A percentile compares a stretch with the other conserved stretches of the same genome.
phyloP scores from a whole-genome alignment of 1,140 invertebrate genomes.

The Caenorhabditis brenneri region DNA sequence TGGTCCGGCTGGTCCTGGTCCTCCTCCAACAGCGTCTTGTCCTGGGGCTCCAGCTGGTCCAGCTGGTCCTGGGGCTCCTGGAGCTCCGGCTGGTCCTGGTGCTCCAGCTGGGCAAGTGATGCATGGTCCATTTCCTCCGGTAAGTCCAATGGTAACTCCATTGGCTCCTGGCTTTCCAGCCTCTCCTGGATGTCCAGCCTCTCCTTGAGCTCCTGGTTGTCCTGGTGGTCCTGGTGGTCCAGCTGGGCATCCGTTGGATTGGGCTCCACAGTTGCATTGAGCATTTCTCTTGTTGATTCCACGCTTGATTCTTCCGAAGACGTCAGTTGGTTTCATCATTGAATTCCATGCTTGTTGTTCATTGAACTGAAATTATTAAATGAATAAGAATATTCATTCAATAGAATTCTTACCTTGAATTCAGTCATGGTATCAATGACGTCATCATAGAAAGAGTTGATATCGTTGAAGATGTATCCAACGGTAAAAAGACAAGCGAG shows the following conservation, averaged over 20 bases:
- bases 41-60: conserved; percentile 51
- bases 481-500: conserved; percentile 54
- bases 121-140: conserved; percentile 40
- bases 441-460: conserved; percentile 60
- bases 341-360: conserved; percentile 40
- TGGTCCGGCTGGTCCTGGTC: conserved; percentile 32
- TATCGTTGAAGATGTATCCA: conserved; percentile 59
- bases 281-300: conserved; percentile 41
- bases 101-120: conserved; percentile 54
- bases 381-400: neutral
- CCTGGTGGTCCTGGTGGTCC: conserved; percentile 51
- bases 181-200: conserved; percentile 48
- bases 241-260: conserved; percentile 48
- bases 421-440: conserved; percentile 58
- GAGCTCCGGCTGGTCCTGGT: conserved; percentile 52
- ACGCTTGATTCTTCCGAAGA: conserved; percentile 35
- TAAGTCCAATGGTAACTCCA: conserved; percentile 38
- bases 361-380: neutral
- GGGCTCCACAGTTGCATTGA: conserved; percentile 55
- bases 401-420: conserved; percentile 52
- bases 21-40: conserved; percentile 42
- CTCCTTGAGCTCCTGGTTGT: conserved; percentile 49
- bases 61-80: conserved; percentile 49
- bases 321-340: conserved; percentile 4
- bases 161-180: conserved; percentile 47